Conservation (phyloP, 2,797 vertebrate species). For the Molothrus aeneus region DNA sequence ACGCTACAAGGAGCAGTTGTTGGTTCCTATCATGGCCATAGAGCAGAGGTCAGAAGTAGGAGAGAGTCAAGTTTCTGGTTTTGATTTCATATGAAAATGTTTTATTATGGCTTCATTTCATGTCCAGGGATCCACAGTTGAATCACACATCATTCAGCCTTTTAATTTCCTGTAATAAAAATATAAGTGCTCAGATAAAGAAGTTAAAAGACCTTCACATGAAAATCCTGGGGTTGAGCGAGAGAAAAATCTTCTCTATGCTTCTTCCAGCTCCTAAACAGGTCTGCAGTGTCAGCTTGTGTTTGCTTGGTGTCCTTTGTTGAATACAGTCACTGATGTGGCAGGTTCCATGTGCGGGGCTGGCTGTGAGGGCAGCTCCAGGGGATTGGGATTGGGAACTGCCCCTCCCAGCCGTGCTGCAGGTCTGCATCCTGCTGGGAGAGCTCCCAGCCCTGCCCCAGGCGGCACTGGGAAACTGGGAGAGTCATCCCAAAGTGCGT, state of each 20-base stretch:
- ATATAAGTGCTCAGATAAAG: conserved; percentile 54
- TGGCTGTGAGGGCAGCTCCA: background rate
- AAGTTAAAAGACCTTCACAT: conserved; percentile 57
- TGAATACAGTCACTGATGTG: background rate
- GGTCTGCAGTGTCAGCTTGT: background rate
- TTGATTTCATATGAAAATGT: conserved; percentile 59
- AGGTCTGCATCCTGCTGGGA: background rate
- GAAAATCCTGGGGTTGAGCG: background rate
- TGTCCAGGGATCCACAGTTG: conserved; percentile 40
- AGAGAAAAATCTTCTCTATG: background rate
- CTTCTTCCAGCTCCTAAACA: background rate
- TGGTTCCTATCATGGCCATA: background rate
- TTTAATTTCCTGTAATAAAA: conserved; percentile 72
- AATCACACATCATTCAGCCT: conserved; percentile 60
- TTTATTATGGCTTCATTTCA: conserved; percentile 62
- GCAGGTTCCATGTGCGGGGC: background rate
- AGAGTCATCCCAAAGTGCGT: no score
- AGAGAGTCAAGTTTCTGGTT: conserved; percentile 50
- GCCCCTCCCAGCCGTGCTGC: accelerated
- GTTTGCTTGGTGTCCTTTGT: background rate
- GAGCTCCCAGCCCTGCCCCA: background rate
- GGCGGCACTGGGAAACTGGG: background rate
- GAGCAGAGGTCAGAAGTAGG: conserved; percentile 27
- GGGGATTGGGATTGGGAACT: background rate
- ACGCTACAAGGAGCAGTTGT: background rate